Conservation (phyloP, 2,113 vertebrate species). For the rabbit (Oryctolagus cuniculus) region DNA sequence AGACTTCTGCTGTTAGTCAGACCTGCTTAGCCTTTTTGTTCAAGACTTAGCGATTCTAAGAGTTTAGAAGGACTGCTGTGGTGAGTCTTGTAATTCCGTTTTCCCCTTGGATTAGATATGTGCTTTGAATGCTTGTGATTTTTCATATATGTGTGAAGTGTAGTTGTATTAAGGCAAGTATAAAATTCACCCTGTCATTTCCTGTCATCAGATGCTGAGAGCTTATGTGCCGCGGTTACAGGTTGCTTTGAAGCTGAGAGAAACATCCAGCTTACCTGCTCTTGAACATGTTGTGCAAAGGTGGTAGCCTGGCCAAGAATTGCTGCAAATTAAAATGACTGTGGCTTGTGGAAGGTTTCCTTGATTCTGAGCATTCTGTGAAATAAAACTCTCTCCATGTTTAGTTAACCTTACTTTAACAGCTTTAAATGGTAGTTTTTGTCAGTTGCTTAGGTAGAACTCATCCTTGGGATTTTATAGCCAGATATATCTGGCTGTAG, state of each 20-base stretch:
- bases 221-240: slow-evolving; percentile 5
- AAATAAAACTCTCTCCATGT: neutral
- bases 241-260: neutral
- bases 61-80: slow-evolving; percentile 38
- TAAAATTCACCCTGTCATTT: slow-evolving; percentile 42
- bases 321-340: neutral
- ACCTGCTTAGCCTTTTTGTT: slow-evolving; percentile 49
- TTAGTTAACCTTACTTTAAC: slow-evolving; percentile 22
- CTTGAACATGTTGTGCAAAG: neutral
- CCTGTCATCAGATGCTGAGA: slow-evolving; percentile 39
- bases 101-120: slow-evolving; percentile 46
- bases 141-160: slow-evolving; percentile 20
- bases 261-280: neutral
- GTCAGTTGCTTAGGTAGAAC: neutral
- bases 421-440: slow-evolving; percentile 3
- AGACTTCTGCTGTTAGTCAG: slow-evolving; percentile 7
- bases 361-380: neutral
- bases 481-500: neutral
- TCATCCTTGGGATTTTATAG: slow-evolving; percentile 25
- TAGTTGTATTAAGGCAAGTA: slow-evolving; percentile 41
- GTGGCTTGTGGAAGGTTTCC: neutral
- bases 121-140: slow-evolving; percentile 53
- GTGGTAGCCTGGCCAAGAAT: neutral
- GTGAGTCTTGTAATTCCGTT: slow-evolving; percentile 28
- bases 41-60: neutral